Evolutionary conservation across 2,113 vertebrate genomes (phyloP).

Genomic region (Ciconia stormi): DNA sequence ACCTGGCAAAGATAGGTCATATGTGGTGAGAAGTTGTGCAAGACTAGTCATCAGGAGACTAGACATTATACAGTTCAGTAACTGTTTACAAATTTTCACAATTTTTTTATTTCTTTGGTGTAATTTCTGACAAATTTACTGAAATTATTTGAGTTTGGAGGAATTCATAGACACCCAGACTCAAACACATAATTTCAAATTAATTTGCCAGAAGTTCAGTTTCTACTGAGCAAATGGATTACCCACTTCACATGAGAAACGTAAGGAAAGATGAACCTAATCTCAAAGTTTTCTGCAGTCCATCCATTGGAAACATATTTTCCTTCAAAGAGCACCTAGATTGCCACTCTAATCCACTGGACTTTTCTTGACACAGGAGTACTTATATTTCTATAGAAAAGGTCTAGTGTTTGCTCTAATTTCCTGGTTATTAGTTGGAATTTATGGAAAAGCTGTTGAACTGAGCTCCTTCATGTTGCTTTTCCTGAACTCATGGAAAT

Average conservation of each 20-base stretch:
- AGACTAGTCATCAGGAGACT: not conserved
- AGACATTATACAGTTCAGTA: not conserved
- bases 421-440: not conserved
- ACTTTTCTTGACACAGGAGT: not conserved
- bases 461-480: not conserved
- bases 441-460: not conserved
- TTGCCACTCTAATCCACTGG: not conserved
- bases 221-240: not conserved
- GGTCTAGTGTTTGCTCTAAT: not conserved
- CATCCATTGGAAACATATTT: not conserved
- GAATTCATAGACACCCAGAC: not conserved
- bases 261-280: not conserved
- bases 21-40: constrained; percentile 33
- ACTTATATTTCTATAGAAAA: not conserved
- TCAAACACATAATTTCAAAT: not conserved
- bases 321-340: not conserved
- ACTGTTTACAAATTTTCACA: not conserved
- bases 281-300: not conserved
- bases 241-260: not conserved
- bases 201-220: not conserved
- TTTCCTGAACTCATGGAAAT: not conserved
- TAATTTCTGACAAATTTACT: not conserved
- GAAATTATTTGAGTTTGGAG: not conserved
- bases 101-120: not conserved
- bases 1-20: not conserved